Evolutionary conservation across 2,113 vertebrate genomes (phyloP).

Genomic region (Ursus arctos): DNA sequence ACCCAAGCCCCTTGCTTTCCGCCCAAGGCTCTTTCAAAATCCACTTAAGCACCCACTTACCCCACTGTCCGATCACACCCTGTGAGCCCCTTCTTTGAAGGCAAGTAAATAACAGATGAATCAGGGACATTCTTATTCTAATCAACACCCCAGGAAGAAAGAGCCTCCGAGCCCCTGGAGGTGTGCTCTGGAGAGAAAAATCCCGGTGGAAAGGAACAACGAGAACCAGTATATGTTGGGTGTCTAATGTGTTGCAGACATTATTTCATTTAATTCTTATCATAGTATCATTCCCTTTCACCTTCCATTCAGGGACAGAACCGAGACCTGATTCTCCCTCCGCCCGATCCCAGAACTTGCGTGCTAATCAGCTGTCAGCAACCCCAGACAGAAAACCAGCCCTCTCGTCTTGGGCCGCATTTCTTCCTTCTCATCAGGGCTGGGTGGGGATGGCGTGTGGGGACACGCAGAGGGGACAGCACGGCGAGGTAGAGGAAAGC

Average conservation of each 20-base stretch:
- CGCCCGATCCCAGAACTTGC: background rate
- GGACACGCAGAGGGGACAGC: background rate
- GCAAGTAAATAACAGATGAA: background rate
- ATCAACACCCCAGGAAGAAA: background rate
- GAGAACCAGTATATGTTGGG: too few species aligned
- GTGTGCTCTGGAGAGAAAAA: background rate
- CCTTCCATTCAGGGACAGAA: background rate
- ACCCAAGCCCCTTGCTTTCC: background rate
- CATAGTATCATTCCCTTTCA: background rate
- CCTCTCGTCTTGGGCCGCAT: rapidly evolving
- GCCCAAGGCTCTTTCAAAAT: background rate
- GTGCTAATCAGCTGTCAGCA: background rate
- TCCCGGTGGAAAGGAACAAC: background rate
- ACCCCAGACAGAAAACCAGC: background rate
- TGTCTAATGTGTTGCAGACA: background rate
- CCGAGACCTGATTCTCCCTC: background rate
- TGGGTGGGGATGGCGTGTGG: rapidly evolving
- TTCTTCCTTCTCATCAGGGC: background rate
- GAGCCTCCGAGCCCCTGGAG: background rate
- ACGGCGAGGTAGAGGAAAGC: background rate
- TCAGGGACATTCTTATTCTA: background rate
- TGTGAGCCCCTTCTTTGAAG: background rate
- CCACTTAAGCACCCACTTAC: too few species aligned
- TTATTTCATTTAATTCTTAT: background rate
- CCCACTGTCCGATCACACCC: background rate